These are phyloP conservation scores for Drosophila nr. medialis DNA, from an alignment of 2,888 invertebrate species.

Conservation along the genomic window DNA sequence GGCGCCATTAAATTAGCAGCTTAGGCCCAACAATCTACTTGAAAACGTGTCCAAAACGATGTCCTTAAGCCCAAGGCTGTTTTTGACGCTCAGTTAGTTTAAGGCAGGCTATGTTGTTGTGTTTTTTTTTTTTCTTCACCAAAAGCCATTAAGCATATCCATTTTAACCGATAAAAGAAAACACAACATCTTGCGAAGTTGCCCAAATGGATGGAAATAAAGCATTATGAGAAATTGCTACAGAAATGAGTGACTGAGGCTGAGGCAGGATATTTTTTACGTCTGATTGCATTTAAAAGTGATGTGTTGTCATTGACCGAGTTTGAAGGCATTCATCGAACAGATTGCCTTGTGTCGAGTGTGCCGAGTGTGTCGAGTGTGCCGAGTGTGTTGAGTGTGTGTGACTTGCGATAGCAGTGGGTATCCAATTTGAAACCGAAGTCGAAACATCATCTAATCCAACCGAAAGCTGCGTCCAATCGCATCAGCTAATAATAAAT, in stretches of 20 bases:
- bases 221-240: slow-evolving; percentile 43
- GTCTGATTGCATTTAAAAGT: slow-evolving; percentile 71
- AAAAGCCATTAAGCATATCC: slow-evolving; percentile 38
- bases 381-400: neutral
- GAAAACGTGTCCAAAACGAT: slow-evolving; percentile 47
- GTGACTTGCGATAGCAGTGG: slow-evolving; percentile 28
- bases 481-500: slow-evolving; percentile 49
- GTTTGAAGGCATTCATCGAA: slow-evolving; percentile 41
- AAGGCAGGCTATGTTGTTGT: slow-evolving; percentile 32
- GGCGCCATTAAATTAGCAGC: slow-evolving; percentile 22
- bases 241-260: slow-evolving; percentile 54
- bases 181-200: slow-evolving; percentile 4
- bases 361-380: slow-evolving; percentile 26
- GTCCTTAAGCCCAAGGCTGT: slow-evolving; percentile 48
- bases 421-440: slow-evolving; percentile 22
- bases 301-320: slow-evolving; percentile 53
- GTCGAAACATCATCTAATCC: slow-evolving; percentile 16
- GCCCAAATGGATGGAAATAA: slow-evolving; percentile 22
- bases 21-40: slow-evolving; percentile 16
- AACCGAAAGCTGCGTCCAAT: slow-evolving; percentile 5
- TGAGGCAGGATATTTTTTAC: slow-evolving; percentile 65
- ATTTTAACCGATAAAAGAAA: slow-evolving; percentile 32
- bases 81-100: slow-evolving; percentile 31
- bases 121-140: neutral
- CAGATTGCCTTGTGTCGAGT: slow-evolving; percentile 54